These are phyloP conservation scores for Nemotelus nigrinus DNA, from an alignment of 2,888 invertebrate species.

Conservation along the genomic window DNA sequence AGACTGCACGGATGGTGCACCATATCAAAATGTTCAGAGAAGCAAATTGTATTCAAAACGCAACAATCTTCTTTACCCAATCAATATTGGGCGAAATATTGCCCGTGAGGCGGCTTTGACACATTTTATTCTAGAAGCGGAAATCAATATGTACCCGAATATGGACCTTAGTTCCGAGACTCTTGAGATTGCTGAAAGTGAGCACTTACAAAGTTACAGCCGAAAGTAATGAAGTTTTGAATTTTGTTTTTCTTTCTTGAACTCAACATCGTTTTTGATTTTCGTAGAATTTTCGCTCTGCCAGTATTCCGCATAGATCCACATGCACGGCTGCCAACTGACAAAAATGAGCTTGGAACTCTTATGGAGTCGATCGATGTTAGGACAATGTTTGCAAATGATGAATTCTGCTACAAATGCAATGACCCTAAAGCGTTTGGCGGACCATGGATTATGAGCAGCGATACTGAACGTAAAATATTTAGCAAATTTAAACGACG, in stretches of 20 bases:
- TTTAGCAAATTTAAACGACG: neutral
- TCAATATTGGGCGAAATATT: slow-evolving; percentile 7
- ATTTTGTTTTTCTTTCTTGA: neutral
- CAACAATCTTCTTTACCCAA: neutral
- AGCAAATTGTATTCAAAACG: neutral
- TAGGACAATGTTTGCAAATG: neutral
- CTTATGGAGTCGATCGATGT: no score
- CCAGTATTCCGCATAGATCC: neutral
- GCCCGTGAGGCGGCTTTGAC: slow-evolving; percentile 1
- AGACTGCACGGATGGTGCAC: neutral
- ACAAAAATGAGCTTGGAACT: neutral
- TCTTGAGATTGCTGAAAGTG: neutral
- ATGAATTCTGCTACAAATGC: neutral
- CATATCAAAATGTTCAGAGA: neutral
- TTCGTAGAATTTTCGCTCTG: neutral
- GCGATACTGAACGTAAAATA: neutral
- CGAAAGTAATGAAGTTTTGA: no score
- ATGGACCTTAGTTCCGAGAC: neutral
- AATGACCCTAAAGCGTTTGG: neutral
- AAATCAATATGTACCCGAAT: slow-evolving; percentile 3
- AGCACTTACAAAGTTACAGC: no score
- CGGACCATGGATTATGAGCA: neutral
- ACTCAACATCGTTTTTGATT: neutral
- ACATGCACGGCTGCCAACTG: neutral
- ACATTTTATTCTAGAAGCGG: slow-evolving; percentile 4